Evolutionary conservation across 2,113 vertebrate genomes (phyloP), one percentile per base, ranked within the genome.

Genomic region (Strigops habroptila): DNA sequence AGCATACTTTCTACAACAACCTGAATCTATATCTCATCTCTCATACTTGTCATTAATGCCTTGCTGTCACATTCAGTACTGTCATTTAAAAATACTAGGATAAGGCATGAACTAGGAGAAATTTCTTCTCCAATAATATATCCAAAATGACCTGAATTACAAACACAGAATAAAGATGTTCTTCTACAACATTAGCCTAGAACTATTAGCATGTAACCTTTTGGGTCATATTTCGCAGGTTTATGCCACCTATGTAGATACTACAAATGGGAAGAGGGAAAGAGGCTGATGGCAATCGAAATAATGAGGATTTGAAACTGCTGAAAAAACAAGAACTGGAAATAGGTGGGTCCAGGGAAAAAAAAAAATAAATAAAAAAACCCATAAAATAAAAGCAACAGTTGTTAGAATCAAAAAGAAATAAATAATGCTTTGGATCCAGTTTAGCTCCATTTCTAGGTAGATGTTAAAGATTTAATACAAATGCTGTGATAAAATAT

Each of bases 331-430:
- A 67, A 87, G 14, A 78, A 14, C 1, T 43, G 8, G 16, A 82
- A 71, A 23, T 49, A 4, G 51, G 3, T 3, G 4, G 51, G 5
- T 37, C 12, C 12, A 53, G 3, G 1, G 7, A 9, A 35, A 30
- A 39, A 46, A 44, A 7, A 51, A 17, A 37, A 21, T 25, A 12
- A 19, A 1, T 0, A 14, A 41, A 23, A 5, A 22, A 25, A 15
- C n/a, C n/a, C n/a, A n/a, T n/a, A 18, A 7, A 6, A 19, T 13
- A 57, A 57, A 57, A 22, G 2, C 2, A 79, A 23, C 17, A 46
- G 4, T 17, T 86, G 18, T 1, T 14, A 57, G 15, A 57, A 62
- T 57, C 64, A 28, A 67, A 62, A 63, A 18, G 3, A 55, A 59
- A 60, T 2, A 53, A 17, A 51, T 25, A 39, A 39, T 69, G 18